These are phyloP conservation scores for Rugalucina vietnamica DNA, from an alignment of 2,888 invertebrate genomes.

Conservation along the genomic window DNA sequence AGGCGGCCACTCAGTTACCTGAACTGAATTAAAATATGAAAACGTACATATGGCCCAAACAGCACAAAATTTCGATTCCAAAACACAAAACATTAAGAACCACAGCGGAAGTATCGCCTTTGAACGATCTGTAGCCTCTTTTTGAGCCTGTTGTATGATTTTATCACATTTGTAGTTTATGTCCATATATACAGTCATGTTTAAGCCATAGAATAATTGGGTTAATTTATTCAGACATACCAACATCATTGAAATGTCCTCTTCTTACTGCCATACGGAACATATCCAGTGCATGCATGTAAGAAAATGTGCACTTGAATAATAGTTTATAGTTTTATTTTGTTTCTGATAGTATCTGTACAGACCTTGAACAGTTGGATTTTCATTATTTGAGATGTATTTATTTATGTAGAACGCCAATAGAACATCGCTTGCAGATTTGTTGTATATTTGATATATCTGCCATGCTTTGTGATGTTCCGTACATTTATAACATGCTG, in stretches of 20 bases:
- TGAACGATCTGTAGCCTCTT: no score
- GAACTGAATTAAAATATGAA: no score
- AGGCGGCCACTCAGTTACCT: no score
- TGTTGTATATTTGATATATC: background rate
- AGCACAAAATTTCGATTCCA: no score
- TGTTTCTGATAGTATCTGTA: background rate
- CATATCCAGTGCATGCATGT: background rate
- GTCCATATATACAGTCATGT: conserved; percentile 16
- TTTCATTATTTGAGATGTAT: background rate
- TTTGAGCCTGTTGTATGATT: background rate
- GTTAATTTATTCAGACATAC: background rate
- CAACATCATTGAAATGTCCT: background rate
- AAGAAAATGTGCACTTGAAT: background rate
- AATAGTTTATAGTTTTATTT: background rate
- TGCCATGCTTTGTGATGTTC: conserved; percentile 27
- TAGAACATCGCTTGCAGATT: background rate
- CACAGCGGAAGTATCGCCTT: no score
- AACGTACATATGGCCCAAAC: no score
- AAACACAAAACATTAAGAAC: no score
- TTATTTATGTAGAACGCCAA: background rate
- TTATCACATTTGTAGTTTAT: background rate
- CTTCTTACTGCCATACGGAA: conserved; percentile 6
- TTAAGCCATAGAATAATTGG: background rate
- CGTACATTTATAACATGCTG: background rate
- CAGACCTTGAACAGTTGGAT: background rate